Conservation (phyloP, 2,113 vertebrate genomes). For the Pheucticus melanocephalus region DNA sequence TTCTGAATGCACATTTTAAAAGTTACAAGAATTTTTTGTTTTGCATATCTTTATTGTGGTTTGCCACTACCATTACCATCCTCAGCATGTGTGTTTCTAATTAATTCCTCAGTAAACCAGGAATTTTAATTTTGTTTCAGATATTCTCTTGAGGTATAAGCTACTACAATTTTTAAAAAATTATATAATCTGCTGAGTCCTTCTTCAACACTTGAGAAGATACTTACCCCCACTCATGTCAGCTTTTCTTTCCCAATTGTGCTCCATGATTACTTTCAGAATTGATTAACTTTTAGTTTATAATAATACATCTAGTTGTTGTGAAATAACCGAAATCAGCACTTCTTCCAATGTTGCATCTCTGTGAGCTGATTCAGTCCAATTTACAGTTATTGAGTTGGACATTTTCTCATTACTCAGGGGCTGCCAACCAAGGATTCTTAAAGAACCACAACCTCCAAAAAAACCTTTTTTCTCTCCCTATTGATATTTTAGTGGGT, state of each 20-base stretch:
- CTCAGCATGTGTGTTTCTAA: background rate
- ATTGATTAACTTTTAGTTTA: conserved; percentile 23
- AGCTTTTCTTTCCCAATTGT: background rate
- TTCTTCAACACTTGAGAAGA: background rate
- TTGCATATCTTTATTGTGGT: background rate
- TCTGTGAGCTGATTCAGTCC: conserved; percentile 9
- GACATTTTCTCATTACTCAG: conserved; percentile 26
- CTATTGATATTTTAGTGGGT: background rate
- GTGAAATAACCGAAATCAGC: conserved; percentile 25
- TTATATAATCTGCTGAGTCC: background rate
- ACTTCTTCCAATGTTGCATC: background rate
- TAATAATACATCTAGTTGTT: background rate
- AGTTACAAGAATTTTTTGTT: background rate
- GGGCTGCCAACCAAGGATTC: background rate
- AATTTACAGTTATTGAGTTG: conserved; percentile 5
- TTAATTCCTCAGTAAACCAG: background rate
- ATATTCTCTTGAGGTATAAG: background rate
- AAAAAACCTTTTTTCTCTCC: accelerated
- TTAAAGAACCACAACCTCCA: background rate
- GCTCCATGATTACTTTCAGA: conserved; percentile 1
- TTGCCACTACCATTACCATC: background rate
- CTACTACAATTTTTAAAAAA: background rate
- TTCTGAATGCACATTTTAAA: background rate
- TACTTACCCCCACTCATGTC: background rate
- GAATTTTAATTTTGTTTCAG: background rate